Conservation (phyloP, 2,797 vertebrate genomes). For the Gobio occitaniae region DNA sequence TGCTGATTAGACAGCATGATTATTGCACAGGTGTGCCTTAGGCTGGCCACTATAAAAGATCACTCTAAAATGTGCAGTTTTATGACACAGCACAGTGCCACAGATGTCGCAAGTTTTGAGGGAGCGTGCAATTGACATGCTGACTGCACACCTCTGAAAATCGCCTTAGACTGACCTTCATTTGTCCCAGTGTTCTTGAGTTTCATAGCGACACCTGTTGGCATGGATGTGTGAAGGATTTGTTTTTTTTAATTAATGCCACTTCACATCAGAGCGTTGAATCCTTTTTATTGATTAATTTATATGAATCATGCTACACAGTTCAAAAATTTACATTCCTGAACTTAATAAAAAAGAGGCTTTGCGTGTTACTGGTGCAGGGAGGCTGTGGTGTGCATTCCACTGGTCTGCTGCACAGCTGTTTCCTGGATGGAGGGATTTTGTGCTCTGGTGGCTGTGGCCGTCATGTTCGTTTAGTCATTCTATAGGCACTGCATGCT, state of each 20-base stretch:
- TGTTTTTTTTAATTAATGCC: background rate
- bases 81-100: too few species aligned
- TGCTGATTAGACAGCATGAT: too few species aligned
- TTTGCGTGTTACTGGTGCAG: background rate
- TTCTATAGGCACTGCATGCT: background rate
- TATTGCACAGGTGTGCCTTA: too few species aligned
- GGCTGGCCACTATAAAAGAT: too few species aligned
- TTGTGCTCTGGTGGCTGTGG: background rate
- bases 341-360: background rate
- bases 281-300: background rate
- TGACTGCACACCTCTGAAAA: background rate
- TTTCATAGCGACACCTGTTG: background rate
- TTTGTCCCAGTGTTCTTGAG: background rate
- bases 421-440: slow-evolving; percentile 20
- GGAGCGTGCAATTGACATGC: too few species aligned
- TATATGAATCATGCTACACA: background rate
- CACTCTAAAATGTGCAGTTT: too few species aligned
- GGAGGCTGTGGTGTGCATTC: slow-evolving; percentile 4
- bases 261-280: background rate
- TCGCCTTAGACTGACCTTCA: background rate
- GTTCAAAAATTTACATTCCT: background rate
- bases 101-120: too few species aligned
- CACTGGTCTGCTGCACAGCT: slow-evolving; percentile 5
- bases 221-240: background rate
- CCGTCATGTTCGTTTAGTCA: background rate